phyloP scores from a whole-genome alignment of 2,888 invertebrate species.

The Agelastica alni region DNA sequence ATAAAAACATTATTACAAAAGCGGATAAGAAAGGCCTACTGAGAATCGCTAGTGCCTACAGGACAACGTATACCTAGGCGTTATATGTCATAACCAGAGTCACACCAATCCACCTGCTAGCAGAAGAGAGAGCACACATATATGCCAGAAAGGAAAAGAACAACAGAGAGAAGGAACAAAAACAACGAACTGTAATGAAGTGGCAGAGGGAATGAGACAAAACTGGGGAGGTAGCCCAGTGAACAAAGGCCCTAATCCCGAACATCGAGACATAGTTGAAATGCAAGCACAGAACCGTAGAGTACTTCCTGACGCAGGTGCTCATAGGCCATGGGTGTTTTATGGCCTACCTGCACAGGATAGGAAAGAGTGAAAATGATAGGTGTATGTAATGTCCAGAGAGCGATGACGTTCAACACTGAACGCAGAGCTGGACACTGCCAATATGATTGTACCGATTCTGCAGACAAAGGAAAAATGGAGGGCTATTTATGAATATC shows the following conservation, averaged over 20 bases:
- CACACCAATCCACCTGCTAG: neutral
- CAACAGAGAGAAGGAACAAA: neutral
- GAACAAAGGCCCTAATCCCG: slow-evolving; percentile 6
- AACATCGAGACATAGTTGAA: neutral
- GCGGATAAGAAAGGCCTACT: too few relatives aligned
- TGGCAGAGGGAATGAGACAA: neutral
- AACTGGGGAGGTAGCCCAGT: neutral
- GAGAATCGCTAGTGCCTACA: neutral
- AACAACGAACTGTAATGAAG: neutral
- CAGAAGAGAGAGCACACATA: neutral
- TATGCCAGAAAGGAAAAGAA: neutral
- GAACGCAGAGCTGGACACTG: neutral
- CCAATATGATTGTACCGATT: neutral
- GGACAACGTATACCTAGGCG: neutral
- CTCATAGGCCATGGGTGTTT: slow-evolving; percentile 3
- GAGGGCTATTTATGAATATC: too few relatives aligned
- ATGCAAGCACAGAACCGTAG: neutral
- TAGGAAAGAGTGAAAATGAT: too few relatives aligned
- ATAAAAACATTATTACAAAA: too few relatives aligned
- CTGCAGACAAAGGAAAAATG: too few relatives aligned
- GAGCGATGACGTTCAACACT: neutral
- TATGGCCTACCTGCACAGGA: neutral
- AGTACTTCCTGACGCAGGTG: neutral
- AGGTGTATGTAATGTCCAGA: too few relatives aligned
- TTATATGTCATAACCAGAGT: neutral